Evolutionary conservation across 2,888 invertebrate species (phyloP), one percentile per base, ranked within the genome.

Genomic region (Athetis lepigone): DNA sequence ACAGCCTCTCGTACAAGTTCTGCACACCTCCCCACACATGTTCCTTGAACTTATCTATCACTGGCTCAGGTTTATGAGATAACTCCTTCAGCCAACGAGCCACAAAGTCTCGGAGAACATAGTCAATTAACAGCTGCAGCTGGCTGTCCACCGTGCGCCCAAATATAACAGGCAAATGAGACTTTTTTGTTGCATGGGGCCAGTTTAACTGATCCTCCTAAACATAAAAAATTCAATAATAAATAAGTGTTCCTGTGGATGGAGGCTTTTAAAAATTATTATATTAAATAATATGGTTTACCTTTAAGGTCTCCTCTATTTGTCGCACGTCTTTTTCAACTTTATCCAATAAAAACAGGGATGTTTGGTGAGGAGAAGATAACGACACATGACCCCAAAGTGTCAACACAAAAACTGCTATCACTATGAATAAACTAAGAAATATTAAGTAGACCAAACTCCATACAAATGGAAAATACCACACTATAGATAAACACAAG

Each of bases 1-100:
- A 94, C 39, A 98, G 92, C 77, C 97, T 96, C 62, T 97, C 97
- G 84, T 97, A 97, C 43, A 98, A 90, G 75, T 91, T 94, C 85
- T 97, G 97, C 74, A 98, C 96, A 21, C 97, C 97, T 70, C 97
- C 96, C 98, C 98, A 98, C 51, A 98, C 91, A 88, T 98, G 98
- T 83, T 97, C 97, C 75, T 97, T 97, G 80, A 96, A 96, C 76
- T 96, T 96, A 79, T 95, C 96, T 69, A 96, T 95, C 54, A 96
- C 95, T 49, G 96, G 93, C 70, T 96, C 96, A 0, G 97, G 96
- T 82, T 96, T 96, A 63, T 96, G 96, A 6, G 96, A 96, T n/a
- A 97, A 91, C 70, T 97, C 96, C 42, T 95, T 96, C 46, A 98
- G 92, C 97, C 98, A 98, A 55, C 96, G 95, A 25, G 96, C 93